phyloP scores from a whole-genome alignment of 2,113 vertebrate species.

The Copsychus sechellarum region DNA sequence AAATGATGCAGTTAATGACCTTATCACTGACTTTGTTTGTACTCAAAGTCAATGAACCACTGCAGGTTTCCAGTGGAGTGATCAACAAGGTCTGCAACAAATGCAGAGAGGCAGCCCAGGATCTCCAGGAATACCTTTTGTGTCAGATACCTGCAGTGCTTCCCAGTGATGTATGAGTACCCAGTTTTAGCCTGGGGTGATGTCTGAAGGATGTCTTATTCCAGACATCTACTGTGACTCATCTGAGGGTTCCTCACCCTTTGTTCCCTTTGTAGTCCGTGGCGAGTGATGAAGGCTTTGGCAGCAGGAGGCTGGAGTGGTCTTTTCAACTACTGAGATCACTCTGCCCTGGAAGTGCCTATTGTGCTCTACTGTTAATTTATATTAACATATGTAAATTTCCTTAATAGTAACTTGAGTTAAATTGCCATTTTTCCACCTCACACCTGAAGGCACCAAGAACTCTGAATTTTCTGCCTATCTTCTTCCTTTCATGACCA shows the following conservation, averaged over 20 bases:
- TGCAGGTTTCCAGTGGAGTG: background rate
- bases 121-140: background rate
- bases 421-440: background rate
- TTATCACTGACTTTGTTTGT: background rate
- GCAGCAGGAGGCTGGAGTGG: background rate
- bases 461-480: background rate
- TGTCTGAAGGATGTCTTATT: conserved; percentile 49
- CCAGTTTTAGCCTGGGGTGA: background rate
- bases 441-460: background rate
- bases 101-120: background rate
- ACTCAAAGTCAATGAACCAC: background rate
- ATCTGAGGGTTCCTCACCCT: background rate
- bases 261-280: background rate
- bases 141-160: conserved; percentile 11
- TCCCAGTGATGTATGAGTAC: background rate
- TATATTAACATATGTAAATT: background rate
- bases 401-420: background rate
- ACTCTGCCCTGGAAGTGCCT: background rate
- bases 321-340: background rate
- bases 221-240: conserved; percentile 43
- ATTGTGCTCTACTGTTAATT: background rate
- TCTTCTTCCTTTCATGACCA: background rate
- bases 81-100: background rate
- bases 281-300: background rate
- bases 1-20: background rate